phyloP scores from a whole-genome alignment of 2,113 vertebrate species.

The Tretioscincus oriximinensis region DNA sequence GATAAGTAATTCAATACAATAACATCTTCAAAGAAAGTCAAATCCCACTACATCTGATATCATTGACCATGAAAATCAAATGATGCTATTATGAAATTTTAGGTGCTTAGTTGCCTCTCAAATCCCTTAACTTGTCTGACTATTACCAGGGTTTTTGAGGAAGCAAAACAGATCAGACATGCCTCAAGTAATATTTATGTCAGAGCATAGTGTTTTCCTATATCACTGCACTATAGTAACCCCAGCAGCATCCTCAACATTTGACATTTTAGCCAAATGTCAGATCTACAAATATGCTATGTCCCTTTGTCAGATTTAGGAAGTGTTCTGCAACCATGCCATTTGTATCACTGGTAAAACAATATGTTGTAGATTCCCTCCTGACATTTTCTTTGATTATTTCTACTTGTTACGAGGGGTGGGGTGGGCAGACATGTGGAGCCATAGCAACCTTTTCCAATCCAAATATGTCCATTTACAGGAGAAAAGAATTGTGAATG shows the following conservation, averaged over 20 bases:
- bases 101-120: neutral
- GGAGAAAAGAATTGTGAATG: constrained; percentile 89
- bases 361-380: constrained; percentile 1
- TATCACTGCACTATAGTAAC: constrained; percentile 25
- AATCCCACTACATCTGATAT: too few species aligned
- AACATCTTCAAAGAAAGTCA: too few species aligned
- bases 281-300: constrained; percentile 63
- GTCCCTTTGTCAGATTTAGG: constrained; percentile 37
- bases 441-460: neutral
- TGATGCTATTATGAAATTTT: too few species aligned
- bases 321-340: constrained; percentile 27
- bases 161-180: neutral
- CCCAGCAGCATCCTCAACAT: constrained; percentile 43
- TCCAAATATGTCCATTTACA: constrained; percentile 46
- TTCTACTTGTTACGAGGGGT: neutral
- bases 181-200: neutral
- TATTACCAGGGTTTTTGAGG: neutral
- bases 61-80: too few species aligned
- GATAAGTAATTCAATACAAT: too few species aligned
- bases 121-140: neutral
- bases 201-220: constrained; percentile 41
- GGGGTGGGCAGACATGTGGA: constrained; percentile 15
- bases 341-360: neutral
- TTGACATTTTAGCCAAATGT: constrained; percentile 65
- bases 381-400: constrained; percentile 4